A percentile compares a stretch with the other conserved stretches of the same genome.
Conservation (phyloP, 2,797 vertebrate species). For the Argya squamiceps region DNA sequence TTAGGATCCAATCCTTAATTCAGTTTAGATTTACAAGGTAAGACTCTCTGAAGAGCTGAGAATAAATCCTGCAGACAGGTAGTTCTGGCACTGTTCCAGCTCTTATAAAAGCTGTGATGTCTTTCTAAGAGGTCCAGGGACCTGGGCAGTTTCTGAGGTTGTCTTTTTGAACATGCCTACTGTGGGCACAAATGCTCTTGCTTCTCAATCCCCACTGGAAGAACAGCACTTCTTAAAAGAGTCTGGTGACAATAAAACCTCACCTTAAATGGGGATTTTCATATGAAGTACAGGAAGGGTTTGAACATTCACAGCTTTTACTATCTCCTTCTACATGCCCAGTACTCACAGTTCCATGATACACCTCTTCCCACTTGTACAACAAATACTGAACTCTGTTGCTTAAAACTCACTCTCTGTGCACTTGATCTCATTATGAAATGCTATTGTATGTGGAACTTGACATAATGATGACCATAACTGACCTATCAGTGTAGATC, state of each 20-base stretch:
- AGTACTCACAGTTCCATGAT: background rate
- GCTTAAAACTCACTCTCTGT: background rate
- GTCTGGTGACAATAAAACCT: background rate
- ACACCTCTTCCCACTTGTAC: accelerated
- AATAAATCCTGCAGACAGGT: slow-evolving; percentile 16
- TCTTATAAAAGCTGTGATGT: background rate
- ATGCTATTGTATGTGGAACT: background rate
- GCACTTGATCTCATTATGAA: background rate
- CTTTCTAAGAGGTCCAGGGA: background rate
- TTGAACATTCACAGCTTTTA: background rate
- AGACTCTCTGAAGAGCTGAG: background rate
- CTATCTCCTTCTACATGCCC: background rate
- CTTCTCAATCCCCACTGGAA: background rate
- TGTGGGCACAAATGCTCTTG: background rate
- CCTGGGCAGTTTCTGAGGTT: background rate
- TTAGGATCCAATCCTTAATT: slow-evolving; percentile 16
- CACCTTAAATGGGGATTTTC: background rate
- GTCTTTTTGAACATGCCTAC: background rate
- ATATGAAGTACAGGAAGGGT: background rate
- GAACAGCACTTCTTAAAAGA: background rate
- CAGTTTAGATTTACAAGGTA: slow-evolving; percentile 44
- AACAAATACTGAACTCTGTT: background rate
- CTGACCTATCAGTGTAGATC: background rate
- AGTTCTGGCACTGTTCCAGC: background rate
- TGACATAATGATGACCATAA: background rate